Evolutionary conservation across 2,113 vertebrate genomes (phyloP), one percentile per base, ranked within the genome.

Genomic region (Cathartes aura): DNA sequence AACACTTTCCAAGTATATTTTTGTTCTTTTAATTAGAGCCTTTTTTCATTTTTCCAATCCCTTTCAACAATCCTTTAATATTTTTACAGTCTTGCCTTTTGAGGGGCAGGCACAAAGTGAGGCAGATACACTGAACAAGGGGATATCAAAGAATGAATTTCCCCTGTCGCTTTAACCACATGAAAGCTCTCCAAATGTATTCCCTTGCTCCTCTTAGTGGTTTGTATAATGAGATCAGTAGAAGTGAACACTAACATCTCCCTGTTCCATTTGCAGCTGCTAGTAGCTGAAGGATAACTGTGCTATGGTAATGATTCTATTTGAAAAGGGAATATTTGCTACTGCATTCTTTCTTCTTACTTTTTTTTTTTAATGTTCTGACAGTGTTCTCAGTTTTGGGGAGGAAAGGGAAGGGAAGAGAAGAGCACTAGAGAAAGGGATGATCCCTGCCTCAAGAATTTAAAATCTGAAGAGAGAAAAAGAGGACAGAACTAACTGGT

Each of bases 141-240:
- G 40, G 66, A 91, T 97, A 98, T 98, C 98, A 98, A 98, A 98
- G 97, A 43, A 95, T 66, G 88, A 95, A 64, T 96, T 95, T 93
- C 82, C 92, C 89, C 68, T 96, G 95, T 91, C 40, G 36, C 71
- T 94, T 98, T 98, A 98, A 91, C 92, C 76, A 97, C 97, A 97
- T 97, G 96, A 98, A 98, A 98, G 97, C 94, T 97, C 96, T 97
- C 56, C 91, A 87, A 90, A 97, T 92, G 91, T 96, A 95, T 96
- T 97, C 95, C 97, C 97, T 93, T 95, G 96, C 98, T 97, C 42
- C 81, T 97, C 97, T 98, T 97, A 96, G 93, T 97, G 95, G 93
- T 97, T 96, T 95, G 83, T 96, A 97, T 98, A 98, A 98, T 96
- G 94, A 98, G 97, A 98, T 98, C 90, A 97, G 95, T 97, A 94